Evolutionary conservation across 2,113 vertebrate genomes (phyloP).

Genomic region (Stegostoma tigrinum): DNA sequence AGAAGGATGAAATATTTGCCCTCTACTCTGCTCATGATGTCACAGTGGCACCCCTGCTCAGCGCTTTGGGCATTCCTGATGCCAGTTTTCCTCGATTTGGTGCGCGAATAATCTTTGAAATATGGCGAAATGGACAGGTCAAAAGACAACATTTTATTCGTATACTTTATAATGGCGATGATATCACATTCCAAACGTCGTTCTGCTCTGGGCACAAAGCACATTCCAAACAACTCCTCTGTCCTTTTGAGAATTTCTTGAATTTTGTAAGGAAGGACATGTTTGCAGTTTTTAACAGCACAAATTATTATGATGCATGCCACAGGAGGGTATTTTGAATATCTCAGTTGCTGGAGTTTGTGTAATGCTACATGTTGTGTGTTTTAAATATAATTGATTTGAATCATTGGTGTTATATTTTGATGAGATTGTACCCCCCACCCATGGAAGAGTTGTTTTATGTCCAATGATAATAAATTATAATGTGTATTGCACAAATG

Average conservation of each 20-base stretch:
- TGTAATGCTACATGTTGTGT: slow-evolving; percentile 2
- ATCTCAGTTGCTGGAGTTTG: neutral
- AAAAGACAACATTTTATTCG: slow-evolving; percentile 63
- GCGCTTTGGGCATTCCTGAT: slow-evolving; percentile 78
- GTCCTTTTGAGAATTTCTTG: slow-evolving; percentile 80
- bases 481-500: neutral
- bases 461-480: slow-evolving; percentile 20
- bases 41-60: slow-evolving; percentile 84
- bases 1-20: slow-evolving; percentile 60
- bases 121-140: slow-evolving; percentile 76
- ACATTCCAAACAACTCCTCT: slow-evolving; percentile 66
- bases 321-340: slow-evolving; percentile 52
- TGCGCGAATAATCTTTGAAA: slow-evolving; percentile 86
- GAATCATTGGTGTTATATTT: neutral
- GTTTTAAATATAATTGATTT: neutral
- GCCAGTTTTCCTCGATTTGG: slow-evolving; percentile 86
- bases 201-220: slow-evolving; percentile 75
- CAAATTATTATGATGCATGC: slow-evolving; percentile 82
- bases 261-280: slow-evolving; percentile 81
- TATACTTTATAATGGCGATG: slow-evolving; percentile 84
- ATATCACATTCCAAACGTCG: slow-evolving; percentile 83
- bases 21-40: slow-evolving; percentile 90
- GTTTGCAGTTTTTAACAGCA: slow-evolving; percentile 74
- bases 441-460: neutral
- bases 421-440: neutral